Evolutionary conservation across 2,797 vertebrate genomes (phyloP), one percentile per base, ranked within the genome.

Genomic region (Brachyalestes nurse): DNA sequence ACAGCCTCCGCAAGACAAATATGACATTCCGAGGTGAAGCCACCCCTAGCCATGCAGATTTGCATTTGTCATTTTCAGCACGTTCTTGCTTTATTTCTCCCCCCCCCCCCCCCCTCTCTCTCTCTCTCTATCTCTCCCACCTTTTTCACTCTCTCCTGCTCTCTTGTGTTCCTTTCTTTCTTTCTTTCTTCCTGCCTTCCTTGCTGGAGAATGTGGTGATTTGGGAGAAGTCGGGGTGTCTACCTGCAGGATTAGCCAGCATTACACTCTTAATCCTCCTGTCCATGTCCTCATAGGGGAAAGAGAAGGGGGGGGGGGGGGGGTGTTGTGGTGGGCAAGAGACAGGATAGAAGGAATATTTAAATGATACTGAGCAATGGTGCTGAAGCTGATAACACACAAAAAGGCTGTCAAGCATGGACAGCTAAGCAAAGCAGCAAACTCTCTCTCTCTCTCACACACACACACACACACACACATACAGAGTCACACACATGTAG

Each of bases 241-340:
- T 93, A 93, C 91, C 91, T 93, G 88, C 86, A 89, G 91, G 93
- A 93, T 95, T 94, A 94, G 92, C 91, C 91, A 87, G 91, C 88
- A 94, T 94, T 93, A 94, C 93, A 93, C 84, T 86, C 90, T 82
- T 93, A 94, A 94, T 94, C 93, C 91, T 79, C 81, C 85, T 88
- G 82, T 85, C 81, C 82, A 79, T 91, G 83, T 88, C 86, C 86
- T 79, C 88, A 74, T 79, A 79, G 80, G 55, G 62, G 62, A n/a
- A n/a, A n/a, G n/a, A n/a, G n/a, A n/a, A n/a, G n/a, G n/a, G n/a
- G n/a, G n/a, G n/a, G n/a, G n/a, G n/a, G n/a, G n/a, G n/a, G n/a
- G n/a, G n/a, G n/a, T n/a, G n/a, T n/a, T 42, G 40, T 42, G 40
- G 40, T 42, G 40, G 8, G 40, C 4, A 8, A 42, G 40, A 42